phyloP scores from a whole-genome alignment of 2,113 vertebrate genomes.

The Cheirogaleus medius region DNA sequence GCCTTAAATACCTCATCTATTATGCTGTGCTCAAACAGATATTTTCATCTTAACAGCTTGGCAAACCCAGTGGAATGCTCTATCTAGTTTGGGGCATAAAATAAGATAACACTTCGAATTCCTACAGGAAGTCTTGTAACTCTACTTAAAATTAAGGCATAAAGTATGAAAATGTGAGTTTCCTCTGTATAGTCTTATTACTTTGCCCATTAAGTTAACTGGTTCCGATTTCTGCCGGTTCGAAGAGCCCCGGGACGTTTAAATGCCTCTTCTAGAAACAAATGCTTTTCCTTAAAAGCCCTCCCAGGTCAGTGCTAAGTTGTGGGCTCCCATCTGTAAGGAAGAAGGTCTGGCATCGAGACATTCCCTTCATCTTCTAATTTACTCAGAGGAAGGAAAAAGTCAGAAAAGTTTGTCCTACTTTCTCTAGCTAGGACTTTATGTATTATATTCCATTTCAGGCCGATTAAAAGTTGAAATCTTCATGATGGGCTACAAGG shows the following conservation, averaged over 20 bases:
- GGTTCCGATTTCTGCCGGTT: conserved; percentile 80
- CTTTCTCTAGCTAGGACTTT: not conserved
- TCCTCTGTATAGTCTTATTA: conserved; percentile 81
- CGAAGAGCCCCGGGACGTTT: conserved; percentile 73
- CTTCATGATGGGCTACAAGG: not conserved
- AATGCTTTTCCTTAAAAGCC: conserved; percentile 47
- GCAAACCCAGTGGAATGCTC: conserved; percentile 85
- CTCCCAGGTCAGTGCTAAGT: conserved; percentile 22
- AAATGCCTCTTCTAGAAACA: conserved; percentile 73
- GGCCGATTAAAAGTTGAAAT: not conserved
- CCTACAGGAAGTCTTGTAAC: conserved; percentile 85
- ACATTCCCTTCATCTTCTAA: not conserved
- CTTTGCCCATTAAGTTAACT: conserved; percentile 82
- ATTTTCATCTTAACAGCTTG: conserved; percentile 87
- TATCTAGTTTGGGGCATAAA: conserved; percentile 87
- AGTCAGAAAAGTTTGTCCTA: not conserved
- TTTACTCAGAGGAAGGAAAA: not conserved
- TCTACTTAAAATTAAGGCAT: conserved; percentile 84
- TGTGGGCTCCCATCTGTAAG: not conserved
- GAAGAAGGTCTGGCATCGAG: not conserved
- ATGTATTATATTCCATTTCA: not conserved
- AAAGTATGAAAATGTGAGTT: conserved; percentile 82
- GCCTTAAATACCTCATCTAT: conserved; percentile 87
- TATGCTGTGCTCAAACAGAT: conserved; percentile 86
- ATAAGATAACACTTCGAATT: conserved; percentile 86